Percentiles rank a stretch among this genome's conserved stretches.
Evolutionary conservation across 2,797 vertebrate species (phyloP).

Genomic region (Harpagifer antarcticus): DNA sequence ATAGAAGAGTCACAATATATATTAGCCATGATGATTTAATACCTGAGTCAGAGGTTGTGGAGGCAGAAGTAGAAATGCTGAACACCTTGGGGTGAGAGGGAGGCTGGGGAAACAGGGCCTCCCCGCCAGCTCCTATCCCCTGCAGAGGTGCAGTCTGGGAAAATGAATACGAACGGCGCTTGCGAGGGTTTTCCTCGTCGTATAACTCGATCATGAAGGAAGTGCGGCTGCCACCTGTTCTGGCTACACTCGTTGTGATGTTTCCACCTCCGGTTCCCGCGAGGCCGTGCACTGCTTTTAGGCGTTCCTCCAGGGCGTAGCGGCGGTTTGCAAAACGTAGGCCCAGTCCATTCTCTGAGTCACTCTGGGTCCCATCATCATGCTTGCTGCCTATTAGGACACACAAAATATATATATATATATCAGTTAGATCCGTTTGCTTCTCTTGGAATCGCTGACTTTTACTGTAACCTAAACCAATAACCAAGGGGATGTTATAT

Average conservation of each 20-base stretch:
- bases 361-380: constrained; percentile 97
- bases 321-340: constrained; percentile 90
- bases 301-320: constrained; percentile 90
- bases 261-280: constrained; percentile 59
- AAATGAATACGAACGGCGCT: constrained; percentile 94
- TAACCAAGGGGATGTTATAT: not conserved
- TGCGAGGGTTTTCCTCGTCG: constrained; percentile 94
- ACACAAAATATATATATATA: constrained; percentile 14
- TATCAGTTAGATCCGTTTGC: not conserved
- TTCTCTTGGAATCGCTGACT: not conserved
- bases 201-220: constrained; percentile 97
- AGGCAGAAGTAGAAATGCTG: constrained; percentile 81
- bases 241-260: constrained; percentile 82
- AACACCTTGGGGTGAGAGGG: constrained; percentile 86
- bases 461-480: not conserved
- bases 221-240: constrained; percentile 84
- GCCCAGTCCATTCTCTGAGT: constrained; percentile 93
- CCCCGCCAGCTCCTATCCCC: constrained; percentile 79
- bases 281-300: constrained; percentile 87
- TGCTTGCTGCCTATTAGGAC: constrained; percentile 92
- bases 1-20: not conserved
- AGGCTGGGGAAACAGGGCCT: constrained; percentile 89
- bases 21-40: constrained; percentile 18
- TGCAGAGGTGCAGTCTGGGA: constrained; percentile 88
- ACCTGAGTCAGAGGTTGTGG: constrained; percentile 74